phyloP scores from a whole-genome alignment of 2,113 vertebrate species.

The Ovis aries region ARS-UI_Ramb_v3.0 NC_056069.1:2576501-2577000 shows the following conservation, averaged over 20 bases:
- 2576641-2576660: neutral
- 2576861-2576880: neutral
- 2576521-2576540: neutral
- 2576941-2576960: neutral
- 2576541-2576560: neutral
- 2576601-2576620: neutral
- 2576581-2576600: neutral
- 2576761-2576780: neutral
- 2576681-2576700: neutral
- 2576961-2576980: neutral
- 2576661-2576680: neutral
- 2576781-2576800: neutral
- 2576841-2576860: neutral
- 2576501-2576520: neutral
- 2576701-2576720: neutral
- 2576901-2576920: neutral
- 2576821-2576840: neutral
- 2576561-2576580: neutral
- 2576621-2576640: neutral
- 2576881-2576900: neutral
- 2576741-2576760: neutral
- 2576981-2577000: neutral
- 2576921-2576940: neutral
- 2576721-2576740: neutral
- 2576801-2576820: neutral